Evolutionary conservation across 2,113 vertebrate species (phyloP), one percentile per base, ranked within the genome.

Genomic region (Hyperopisus bebe): DNA sequence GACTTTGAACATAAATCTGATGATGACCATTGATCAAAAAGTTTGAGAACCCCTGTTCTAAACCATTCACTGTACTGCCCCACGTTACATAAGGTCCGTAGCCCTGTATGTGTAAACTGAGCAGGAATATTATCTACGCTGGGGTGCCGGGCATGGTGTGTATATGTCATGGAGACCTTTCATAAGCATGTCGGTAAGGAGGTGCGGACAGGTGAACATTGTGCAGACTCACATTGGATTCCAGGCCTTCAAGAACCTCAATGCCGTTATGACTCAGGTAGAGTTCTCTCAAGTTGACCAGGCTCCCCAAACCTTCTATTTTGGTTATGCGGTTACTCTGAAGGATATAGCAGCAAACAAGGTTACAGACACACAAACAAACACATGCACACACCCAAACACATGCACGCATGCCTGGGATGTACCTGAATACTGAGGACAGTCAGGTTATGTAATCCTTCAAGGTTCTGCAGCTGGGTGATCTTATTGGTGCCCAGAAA

Each of bases 401-500:
- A 83, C 7, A 82, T 3, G 48, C 47, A 44, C 21, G 92, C 2
- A 90, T 82, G 35, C 48, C 11, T 0, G 77, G 17, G 39, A 55
- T 35, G 66, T 97, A 99, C 98, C 98, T 99, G 98, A 95, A 99
- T 97, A 86, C 98, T 99, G 93, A 99, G 97, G 91, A 99, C 97
- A 0, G 97, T 97, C 93, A 99, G 93, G 92, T 94, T 98, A 91
- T 96, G 97, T 82, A 99, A 95, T 0, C 97, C 97, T 31, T 99
- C 98, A 92, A 99, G 88, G 92, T 99, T 99, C 96, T 99, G 98
- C 48, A 99, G 95, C 90, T 97, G 97, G n/a, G 96, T 97, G 94
- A 99, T 99, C 95, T 99, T 99, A 95, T 99, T 99, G 90, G 99
- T 99, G 5, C 98, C 98, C 92, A 99, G 95, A 93, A 98, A 99